These are phyloP conservation scores for Macropis europaea DNA, from an alignment of 2,888 invertebrate genomes.

Conservation along the genomic window DNA sequence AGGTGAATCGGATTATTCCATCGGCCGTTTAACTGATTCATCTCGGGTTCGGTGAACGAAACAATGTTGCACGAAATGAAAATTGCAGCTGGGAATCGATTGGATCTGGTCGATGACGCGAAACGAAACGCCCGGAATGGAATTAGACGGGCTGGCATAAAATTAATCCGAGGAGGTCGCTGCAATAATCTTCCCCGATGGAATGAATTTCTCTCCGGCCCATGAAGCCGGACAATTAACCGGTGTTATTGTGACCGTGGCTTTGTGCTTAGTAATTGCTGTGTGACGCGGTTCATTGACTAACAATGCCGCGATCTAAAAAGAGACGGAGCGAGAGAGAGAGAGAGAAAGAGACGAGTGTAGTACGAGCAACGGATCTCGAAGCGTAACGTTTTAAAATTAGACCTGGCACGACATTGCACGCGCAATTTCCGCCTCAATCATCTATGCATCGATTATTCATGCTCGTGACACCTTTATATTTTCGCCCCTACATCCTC, in stretches of 20 bases:
- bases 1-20: no score
- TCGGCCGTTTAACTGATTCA: no score
- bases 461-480: not conserved
- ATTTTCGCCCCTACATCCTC: not conserved
- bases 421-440: slow-evolving; percentile 38
- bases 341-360: slow-evolving; percentile 1
- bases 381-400: slow-evolving; percentile 47
- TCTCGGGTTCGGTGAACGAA: no score
- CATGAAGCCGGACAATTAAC: slow-evolving; percentile 50
- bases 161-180: slow-evolving; percentile 39
- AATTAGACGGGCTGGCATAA: slow-evolving; percentile 15
- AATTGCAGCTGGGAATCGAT: no score
- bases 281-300: slow-evolving; percentile 51
- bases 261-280: slow-evolving; percentile 56
- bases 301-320: slow-evolving; percentile 40
- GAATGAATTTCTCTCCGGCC: slow-evolving; percentile 46
- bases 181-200: slow-evolving; percentile 32
- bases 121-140: not conserved
- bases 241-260: slow-evolving; percentile 48
- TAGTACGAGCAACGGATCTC: not conserved
- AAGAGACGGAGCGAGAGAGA: not conserved
- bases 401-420: slow-evolving; percentile 33
- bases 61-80: no score
- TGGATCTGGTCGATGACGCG: no score
- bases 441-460: slow-evolving; percentile 16